Base-by-base conservation (phyloP, 2,113 vertebrate species). In the Rhinogobius similis region DNA sequence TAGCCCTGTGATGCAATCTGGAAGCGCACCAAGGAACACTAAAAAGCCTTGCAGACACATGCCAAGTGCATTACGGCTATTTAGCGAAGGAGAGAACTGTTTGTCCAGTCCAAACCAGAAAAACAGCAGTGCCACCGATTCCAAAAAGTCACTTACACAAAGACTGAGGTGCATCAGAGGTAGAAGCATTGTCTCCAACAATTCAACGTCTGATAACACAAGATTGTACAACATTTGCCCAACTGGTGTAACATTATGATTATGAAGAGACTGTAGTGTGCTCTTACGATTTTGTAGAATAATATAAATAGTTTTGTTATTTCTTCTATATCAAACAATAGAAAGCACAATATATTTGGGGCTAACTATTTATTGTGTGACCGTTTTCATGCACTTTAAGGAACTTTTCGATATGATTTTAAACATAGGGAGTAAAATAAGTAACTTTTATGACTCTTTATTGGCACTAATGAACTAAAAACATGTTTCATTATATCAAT, bases 1-100 rank as follows among this genome's bases (percentile, higher is more conserved):
- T 43, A 41, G 80, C 83, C 77, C 81, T 81, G 87, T 92, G 92
- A 93, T 90, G 91, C 91, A 93, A 92, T 88, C 89, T 92, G 92
- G 87, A 90, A 80, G 71, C 4, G 75, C 77, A 87, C 90, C 90
- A 92, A 86, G 85, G 68, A 89, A 86, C 90, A 89, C 82, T 89
- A 72, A 85, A 85, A 85, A 91, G 83, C 75, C 70, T 74, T 38
- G 56, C 76, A 70, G 78, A 75, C 76, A 71, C 79, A 86, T 88
- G 92, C 91, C 90, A 91, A 89, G 81, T 88, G 81, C 83, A 89
- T 86, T 92, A 89, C 74, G 36, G 67, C 27, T 82, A 76, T 89
- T 85, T 87, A 90, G 77, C 43, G 12, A 69, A 84, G 84, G 82
- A 86, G 85, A 82, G 82, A 89, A 91, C 87, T 87, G 89, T 90